A percentile compares a stretch with the other conserved stretches of the same genome.
These are phyloP conservation scores for Zoanthus solanderi DNA, from an alignment of 92 coral and sea anemone species.

Conservation along the genomic window DNA sequence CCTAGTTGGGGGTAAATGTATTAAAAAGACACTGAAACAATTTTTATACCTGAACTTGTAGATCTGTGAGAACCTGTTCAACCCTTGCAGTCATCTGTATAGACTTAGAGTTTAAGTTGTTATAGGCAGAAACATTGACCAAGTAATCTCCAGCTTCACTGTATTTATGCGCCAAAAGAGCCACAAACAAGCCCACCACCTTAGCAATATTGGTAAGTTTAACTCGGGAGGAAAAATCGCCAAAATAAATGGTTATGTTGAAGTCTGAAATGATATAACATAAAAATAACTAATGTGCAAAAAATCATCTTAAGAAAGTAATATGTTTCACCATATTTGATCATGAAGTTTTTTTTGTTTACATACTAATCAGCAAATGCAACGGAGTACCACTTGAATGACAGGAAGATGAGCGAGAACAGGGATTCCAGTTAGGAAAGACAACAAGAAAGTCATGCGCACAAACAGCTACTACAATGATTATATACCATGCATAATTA, in stretches of 20 bases:
- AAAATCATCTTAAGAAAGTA: not conserved
- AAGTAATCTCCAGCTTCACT: slow-evolving; percentile 61
- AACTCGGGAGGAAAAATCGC: slow-evolving; percentile 41
- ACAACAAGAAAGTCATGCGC: too few relatives aligned
- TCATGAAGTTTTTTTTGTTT: too few relatives aligned
- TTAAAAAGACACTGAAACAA: not conserved
- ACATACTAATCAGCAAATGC: too few relatives aligned
- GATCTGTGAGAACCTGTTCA: slow-evolving; percentile 56
- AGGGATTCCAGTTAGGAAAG: too few relatives aligned
- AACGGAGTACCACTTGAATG: too few relatives aligned
- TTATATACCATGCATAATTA: too few relatives aligned
- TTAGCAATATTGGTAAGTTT: slow-evolving; percentile 44
- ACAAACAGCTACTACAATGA: too few relatives aligned
- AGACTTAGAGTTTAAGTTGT: slow-evolving; percentile 52
- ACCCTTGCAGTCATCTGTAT: slow-evolving; percentile 62
- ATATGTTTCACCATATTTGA: not conserved
- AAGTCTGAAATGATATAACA: slow-evolving; percentile 14
- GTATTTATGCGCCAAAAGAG: slow-evolving; percentile 68
- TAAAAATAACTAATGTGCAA: not conserved
- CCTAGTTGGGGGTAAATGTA: too few relatives aligned
- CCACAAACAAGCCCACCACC: slow-evolving; percentile 70
- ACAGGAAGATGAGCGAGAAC: too few relatives aligned
- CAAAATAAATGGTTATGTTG: slow-evolving; percentile 49
- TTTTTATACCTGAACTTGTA: slow-evolving; percentile 64
- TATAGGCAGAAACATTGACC: slow-evolving; percentile 68